Evolutionary conservation across 2,113 vertebrate genomes (phyloP).

Genomic region (Helogale parvula): DNA sequence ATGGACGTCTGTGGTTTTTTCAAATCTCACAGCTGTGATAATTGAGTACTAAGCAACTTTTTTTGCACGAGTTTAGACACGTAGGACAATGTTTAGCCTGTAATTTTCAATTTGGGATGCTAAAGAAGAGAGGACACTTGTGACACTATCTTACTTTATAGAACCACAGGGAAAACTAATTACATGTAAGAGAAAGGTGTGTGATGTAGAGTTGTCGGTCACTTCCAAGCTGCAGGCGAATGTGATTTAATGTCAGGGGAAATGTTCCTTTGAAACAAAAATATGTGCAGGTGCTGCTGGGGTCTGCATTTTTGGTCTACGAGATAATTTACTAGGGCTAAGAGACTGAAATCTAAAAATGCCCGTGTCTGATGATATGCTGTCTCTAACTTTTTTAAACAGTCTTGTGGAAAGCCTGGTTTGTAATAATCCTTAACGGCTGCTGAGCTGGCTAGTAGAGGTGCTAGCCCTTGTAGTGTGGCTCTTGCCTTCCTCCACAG

Average conservation of each 20-base stretch:
- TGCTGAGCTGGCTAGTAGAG: background rate
- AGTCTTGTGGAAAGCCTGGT: slow-evolving; percentile 55
- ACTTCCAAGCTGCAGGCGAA: slow-evolving; percentile 39
- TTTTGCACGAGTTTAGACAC: background rate
- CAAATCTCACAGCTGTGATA: background rate
- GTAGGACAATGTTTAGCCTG: background rate
- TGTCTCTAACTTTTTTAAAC: slow-evolving; percentile 72
- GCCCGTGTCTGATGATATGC: slow-evolving; percentile 51
- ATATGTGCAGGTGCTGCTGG: background rate
- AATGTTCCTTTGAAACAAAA: slow-evolving; percentile 57
- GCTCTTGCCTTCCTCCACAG: background rate
- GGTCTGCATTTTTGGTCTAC: background rate
- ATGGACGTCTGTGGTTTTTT: background rate
- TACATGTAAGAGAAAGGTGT: slow-evolving; percentile 52
- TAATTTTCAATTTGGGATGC: background rate
- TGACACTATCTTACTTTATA: background rate
- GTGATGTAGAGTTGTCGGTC: slow-evolving; percentile 23
- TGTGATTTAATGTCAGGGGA: background rate
- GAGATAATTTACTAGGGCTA: slow-evolving; percentile 16
- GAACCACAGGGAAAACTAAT: slow-evolving; percentile 51
- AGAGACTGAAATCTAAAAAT: slow-evolving; percentile 74
- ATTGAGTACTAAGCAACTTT: background rate
- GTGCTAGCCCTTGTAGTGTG: accelerated
- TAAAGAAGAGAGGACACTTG: background rate
- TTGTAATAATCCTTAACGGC: background rate